Base-by-base conservation (phyloP, 2,888 invertebrate genomes). In the Cantharis flavilabris region DNA sequence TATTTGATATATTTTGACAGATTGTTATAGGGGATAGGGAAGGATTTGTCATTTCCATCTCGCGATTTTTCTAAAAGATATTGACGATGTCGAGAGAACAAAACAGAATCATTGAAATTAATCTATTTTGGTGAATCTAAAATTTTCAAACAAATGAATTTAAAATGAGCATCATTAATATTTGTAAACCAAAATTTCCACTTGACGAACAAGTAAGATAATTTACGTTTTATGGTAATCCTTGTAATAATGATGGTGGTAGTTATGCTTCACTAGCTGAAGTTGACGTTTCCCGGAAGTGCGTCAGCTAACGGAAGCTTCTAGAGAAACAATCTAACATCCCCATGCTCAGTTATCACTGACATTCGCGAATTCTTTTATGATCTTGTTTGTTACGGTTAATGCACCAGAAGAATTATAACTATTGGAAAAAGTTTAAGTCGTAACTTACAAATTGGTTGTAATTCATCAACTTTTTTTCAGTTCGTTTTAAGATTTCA, bases 261-360 rank as follows among this genome's bases (percentile, higher is more conserved):
- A 73, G 76, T 76, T 70, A 78, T 73, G 78, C 73, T 62, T 78
- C 76, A 76, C 71, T 78, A 72, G 73, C 63, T 73, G 65, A 72
- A 70, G 26, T 72, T 76, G 76, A 79, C 77, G 76, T 73, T 72
- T 77, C 78, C 80, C 76, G 82, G 82, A 82, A 81, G 74, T 80
- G 81, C 80, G 82, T 82, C 82, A 82, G 81, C 79, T 76, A 77
- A 69, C 81, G 82, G 82, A 81, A 82, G 77, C 78, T 69, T 73
- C 74, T 74, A 71, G 72, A 81, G 81, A 80, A 79, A 81, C 78
- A 76, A 72, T 71, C 64, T 65, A 73, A 76, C 71, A 73, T 73
- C 78, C 78, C 73, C 67, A 73, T 73, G 73, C 70, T 62, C 62
- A 74, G 76, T 69, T 71, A 73, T 64, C 64, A 71, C 76, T 73